A percentile compares a stretch with the other conserved stretches of the same genome.
phyloP scores from a whole-genome alignment of 1,140 invertebrate genomes.

The Aleiodes sp. region DNA sequence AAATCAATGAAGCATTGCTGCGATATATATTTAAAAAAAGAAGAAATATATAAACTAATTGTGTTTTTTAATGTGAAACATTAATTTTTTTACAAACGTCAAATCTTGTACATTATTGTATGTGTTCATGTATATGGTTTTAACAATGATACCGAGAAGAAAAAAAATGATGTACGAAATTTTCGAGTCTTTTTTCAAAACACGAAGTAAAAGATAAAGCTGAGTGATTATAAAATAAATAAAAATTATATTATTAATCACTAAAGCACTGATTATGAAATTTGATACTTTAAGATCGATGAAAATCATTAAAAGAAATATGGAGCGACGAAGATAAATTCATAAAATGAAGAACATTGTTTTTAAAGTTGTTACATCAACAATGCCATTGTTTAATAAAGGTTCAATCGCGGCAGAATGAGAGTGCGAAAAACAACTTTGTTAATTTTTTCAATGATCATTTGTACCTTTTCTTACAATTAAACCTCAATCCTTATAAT shows the following conservation, averaged over 20 bases:
- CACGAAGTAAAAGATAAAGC: not conserved
- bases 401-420: constrained; percentile 23
- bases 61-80: constrained; percentile 15
- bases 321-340: not conserved
- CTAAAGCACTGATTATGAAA: not conserved
- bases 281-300: constrained; percentile 4
- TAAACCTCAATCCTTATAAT: not conserved
- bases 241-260: constrained; percentile 2
- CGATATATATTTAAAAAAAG: constrained; percentile 18
- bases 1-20: constrained; percentile 21
- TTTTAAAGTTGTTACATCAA: constrained; percentile 24
- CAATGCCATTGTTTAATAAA: constrained; percentile 34
- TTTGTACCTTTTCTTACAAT: not conserved
- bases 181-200: not conserved
- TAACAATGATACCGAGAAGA: not conserved
- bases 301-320: not conserved
- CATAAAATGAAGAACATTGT: constrained; percentile 22
- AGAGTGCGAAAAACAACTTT: constrained; percentile 8
- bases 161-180: no score
- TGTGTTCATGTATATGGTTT: constrained; percentile 24
- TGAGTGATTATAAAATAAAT: no score
- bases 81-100: constrained; percentile 27
- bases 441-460: not conserved
- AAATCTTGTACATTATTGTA: constrained; percentile 26
- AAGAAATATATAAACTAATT: constrained; percentile 19